Base-by-base conservation (phyloP, 2,888 invertebrate species). In the Campoletis raptor region DNA sequence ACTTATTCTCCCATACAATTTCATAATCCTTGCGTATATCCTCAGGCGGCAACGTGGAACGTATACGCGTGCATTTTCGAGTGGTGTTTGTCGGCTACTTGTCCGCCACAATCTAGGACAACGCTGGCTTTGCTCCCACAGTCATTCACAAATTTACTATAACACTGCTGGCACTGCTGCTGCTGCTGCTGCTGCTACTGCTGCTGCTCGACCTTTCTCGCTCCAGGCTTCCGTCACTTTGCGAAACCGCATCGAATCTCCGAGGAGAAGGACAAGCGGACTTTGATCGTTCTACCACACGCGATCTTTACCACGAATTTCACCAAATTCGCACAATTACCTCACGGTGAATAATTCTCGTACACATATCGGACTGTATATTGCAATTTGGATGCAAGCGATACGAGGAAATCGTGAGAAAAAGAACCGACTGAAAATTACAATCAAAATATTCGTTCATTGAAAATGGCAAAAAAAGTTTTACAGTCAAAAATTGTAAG, bases 261-360 rank as follows among this genome's bases (percentile, higher is more conserved):
- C 30, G 30, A 30, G 61, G 30, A 61, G 12, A 57, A 24, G 24
- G 57, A 57, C 57, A 24, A 57, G n/a, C 24, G 24, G 57, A 57
- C 57, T 61, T 61, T 61, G 61, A 61, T 61, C 61, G 61, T 61
- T 61, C 61, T 30, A 61, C 61, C 61, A 30, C 61, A 61, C 61
- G 61, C 61, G 61, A 61, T 61, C 61, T 61, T 30, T 61, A 12
- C 30, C 61, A 30, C 30, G 15, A 24, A 30, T 61, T 61, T 30
- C 61, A 30, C 30, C 30, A 15, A 61, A 61, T 61, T 61, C 61
- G 15, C 30, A 61, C 61, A 61, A 30, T 61, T 61, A 61, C 61
- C 61, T 61, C 61, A 61, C 61, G 61, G 30, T 15, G 6, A 61
- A 61, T 61, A 61, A 61, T 61, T 61, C 15, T 30, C 30, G 10